Percentiles rank a stretch among this genome's conserved stretches.
Evolutionary conservation across 2,113 vertebrate species (phyloP).

Genomic region (Sylvicapra grimmia): DNA sequence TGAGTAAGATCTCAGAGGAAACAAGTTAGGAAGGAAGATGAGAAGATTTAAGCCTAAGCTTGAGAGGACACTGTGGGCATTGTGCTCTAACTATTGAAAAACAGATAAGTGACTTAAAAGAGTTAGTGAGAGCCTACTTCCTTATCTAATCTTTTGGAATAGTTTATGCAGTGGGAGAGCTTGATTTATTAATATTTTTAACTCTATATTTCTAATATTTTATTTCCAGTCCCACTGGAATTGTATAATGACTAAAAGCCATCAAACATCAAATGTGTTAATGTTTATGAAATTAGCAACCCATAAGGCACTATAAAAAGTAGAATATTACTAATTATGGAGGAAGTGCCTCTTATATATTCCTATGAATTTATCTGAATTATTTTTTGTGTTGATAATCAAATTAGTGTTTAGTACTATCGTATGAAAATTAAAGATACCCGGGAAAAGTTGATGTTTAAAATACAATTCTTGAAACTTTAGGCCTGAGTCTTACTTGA

Average conservation of each 20-base stretch:
- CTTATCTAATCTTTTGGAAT: background rate
- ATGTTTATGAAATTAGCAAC: background rate
- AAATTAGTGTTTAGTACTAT: slow-evolving; percentile 1
- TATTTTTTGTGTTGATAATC: background rate
- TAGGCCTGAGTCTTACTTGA: background rate
- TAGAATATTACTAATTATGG: background rate
- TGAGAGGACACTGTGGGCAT: background rate
- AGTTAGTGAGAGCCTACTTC: background rate
- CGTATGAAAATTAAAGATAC: background rate
- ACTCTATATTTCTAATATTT: background rate
- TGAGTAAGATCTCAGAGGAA: background rate
- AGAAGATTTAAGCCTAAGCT: background rate
- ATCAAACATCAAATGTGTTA: background rate
- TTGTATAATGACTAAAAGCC: background rate
- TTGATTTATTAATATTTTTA: background rate
- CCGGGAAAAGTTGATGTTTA: background rate
- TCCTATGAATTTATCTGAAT: background rate
- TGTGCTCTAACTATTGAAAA: background rate
- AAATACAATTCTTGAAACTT: background rate
- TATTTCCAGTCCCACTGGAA: background rate
- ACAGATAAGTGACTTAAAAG: background rate
- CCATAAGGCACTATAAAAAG: background rate
- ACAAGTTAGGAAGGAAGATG: background rate
- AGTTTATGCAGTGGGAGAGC: background rate
- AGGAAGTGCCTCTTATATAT: background rate